Evolutionary conservation across 2,797 vertebrate species (phyloP).

Genomic region (Anguilla obscura): DNA sequence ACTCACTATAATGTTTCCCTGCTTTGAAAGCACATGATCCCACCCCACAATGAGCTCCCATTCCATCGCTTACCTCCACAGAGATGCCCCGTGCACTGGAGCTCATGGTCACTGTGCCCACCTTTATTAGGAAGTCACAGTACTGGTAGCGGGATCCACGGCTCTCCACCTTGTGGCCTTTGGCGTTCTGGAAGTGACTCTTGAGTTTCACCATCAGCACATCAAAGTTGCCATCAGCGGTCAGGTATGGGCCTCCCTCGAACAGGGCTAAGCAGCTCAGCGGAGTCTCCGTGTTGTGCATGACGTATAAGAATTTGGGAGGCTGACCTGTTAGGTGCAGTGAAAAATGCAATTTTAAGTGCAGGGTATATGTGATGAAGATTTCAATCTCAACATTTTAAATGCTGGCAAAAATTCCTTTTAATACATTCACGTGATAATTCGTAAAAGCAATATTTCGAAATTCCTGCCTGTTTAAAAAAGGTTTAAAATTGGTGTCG

Average conservation of each 20-base stretch:
- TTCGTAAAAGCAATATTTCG: neutral
- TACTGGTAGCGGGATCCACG: conserved; percentile 91
- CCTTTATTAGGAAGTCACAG: conserved; percentile 93
- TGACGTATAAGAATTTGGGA: conserved; percentile 91
- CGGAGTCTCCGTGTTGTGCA: conserved; percentile 95
- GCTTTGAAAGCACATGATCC: neutral
- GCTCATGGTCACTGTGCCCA: conserved; percentile 91
- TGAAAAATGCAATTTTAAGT: neutral
- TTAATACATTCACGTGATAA: neutral
- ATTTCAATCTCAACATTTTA: too few relatives aligned
- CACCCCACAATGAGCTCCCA: neutral
- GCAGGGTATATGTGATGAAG: neutral
- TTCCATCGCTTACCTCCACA: conserved; percentile 80
- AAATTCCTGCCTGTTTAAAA: neutral
- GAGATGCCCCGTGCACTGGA: conserved; percentile 93
- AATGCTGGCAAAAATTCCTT: neutral
- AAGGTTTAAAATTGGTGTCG: neutral
- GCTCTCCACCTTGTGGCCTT: conserved; percentile 95
- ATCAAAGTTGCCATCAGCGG: conserved; percentile 91
- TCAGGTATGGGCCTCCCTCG: conserved; percentile 88
- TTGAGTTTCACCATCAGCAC: conserved; percentile 96
- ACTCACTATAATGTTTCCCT: neutral
- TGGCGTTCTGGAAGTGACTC: conserved; percentile 97
- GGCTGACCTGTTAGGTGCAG: conserved; percentile 80
- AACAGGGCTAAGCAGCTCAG: conserved; percentile 93